A percentile compares a stretch with the other conserved stretches of the same genome.
These are phyloP conservation scores for Calameuta idolon DNA, from an alignment of 2,888 invertebrate species.

Conservation along the genomic window DNA sequence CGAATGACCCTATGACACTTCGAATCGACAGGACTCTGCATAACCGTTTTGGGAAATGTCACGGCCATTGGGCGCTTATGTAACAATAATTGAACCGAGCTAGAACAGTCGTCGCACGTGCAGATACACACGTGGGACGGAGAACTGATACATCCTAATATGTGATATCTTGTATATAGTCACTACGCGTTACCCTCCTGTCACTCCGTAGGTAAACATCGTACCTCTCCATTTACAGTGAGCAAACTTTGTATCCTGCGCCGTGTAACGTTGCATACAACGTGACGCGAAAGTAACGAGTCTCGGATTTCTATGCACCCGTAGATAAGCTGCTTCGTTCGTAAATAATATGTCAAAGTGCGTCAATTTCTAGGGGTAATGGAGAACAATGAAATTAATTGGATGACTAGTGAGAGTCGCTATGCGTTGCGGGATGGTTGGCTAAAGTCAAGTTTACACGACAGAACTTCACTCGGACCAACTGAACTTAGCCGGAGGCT, in stretches of 20 bases:
- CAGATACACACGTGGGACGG: background rate
- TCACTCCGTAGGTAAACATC: background rate
- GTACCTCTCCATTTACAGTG: background rate
- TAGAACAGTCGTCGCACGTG: background rate
- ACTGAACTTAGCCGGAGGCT: background rate
- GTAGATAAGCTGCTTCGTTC: background rate
- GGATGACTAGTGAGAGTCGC: background rate
- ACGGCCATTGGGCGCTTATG: too few species aligned
- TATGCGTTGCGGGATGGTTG: background rate
- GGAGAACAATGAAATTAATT: background rate
- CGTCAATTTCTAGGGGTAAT: background rate
- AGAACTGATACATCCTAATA: background rate
- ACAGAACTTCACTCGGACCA: background rate
- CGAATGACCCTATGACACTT: too few species aligned
- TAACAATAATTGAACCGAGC: background rate
- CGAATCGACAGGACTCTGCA: too few species aligned
- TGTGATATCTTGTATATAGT: background rate
- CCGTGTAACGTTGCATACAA: background rate
- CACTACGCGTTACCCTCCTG: background rate
- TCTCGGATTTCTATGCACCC: background rate
- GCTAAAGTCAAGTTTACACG: background rate
- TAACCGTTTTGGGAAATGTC: too few species aligned
- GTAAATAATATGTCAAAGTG: background rate
- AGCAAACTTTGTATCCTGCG: background rate
- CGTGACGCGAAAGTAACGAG: background rate